Evolutionary conservation across 2,113 vertebrate species (phyloP), one percentile per base, ranked within the genome.

Genomic region (Hemibagrus wyckioides): DNA sequence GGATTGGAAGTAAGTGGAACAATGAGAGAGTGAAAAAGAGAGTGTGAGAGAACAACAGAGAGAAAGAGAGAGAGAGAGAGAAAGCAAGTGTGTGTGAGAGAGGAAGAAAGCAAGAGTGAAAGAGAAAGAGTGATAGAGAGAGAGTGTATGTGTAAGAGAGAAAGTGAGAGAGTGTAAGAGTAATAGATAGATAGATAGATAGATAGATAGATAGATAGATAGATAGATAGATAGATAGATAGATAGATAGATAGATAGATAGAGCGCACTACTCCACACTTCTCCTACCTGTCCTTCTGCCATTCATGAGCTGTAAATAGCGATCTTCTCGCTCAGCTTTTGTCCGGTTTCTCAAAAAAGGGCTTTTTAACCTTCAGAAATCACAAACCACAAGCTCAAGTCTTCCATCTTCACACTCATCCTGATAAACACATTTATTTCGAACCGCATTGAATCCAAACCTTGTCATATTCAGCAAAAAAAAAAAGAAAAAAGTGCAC

Each of bases 401-500:
- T 2, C 33, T 44, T 13, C 9, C n/a, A 30, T 19, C 3, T 3
- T 30, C 30, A 6, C 75, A 0, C 39, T 25, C 3, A 10, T 76
- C 25, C 13, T 21, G 23, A 50, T 77, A 48, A 50, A 50, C 73
- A 25, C 73, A 10, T 44, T 76, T 76, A 75, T 75, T 75, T 23
- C 7, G 90, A 92, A 93, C 92, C 92, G 90, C 91, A 94, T 94
- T 93, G 94, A 92, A 94, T 93, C 92, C 91, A 88, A 93, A 94
- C 94, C 94, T 94, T 95, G 95, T 96, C 95, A 96, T 96, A 96
- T 95, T 94, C 92, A 91, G 87, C 84, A 82, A 57, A 50, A 50
- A 30, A 76, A 17, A 52, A 25, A 4, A 57, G 23, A 57, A 7
- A 61, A 67, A 36, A 67, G 17, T 77, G 25, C 30, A 2, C 77